These are phyloP conservation scores for Pterois miles DNA, from an alignment of 2,797 vertebrate genomes.

Conservation along the genomic window DNA sequence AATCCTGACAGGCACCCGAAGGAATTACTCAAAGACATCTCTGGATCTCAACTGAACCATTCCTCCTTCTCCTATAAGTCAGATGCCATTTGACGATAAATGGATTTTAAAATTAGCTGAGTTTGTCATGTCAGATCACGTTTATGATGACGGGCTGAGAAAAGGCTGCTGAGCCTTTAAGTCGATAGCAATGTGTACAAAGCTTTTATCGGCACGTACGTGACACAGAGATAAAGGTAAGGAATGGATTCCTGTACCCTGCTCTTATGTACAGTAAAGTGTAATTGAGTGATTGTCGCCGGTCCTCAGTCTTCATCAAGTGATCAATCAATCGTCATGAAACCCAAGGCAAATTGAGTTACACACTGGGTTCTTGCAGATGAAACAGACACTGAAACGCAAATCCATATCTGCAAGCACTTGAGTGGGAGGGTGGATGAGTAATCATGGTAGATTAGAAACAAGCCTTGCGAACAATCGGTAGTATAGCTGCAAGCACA, in stretches of 20 bases:
- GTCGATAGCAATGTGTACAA: slow-evolving; percentile 28
- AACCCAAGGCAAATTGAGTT: slow-evolving; percentile 59
- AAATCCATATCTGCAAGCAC: slow-evolving; percentile 68
- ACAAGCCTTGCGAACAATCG: slow-evolving; percentile 52
- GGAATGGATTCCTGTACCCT: slow-evolving; percentile 26
- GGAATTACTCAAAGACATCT: slow-evolving; percentile 35
- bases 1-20: slow-evolving; percentile 34
- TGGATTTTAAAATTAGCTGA: slow-evolving; percentile 44
- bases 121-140: slow-evolving; percentile 47
- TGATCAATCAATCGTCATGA: slow-evolving; percentile 67
- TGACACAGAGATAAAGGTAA: slow-evolving; percentile 19
- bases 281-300: slow-evolving; percentile 55
- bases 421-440: slow-evolving; percentile 63
- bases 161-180: slow-evolving; percentile 2
- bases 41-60: slow-evolving; percentile 21
- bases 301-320: slow-evolving; percentile 65
- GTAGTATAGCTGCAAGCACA: slow-evolving; percentile 33
- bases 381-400: slow-evolving; percentile 59
- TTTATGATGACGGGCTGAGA: slow-evolving; percentile 17
- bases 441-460: slow-evolving; percentile 61
- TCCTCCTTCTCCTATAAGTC: slow-evolving; percentile 20
- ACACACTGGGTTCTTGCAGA: slow-evolving; percentile 47
- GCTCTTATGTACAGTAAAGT: slow-evolving; percentile 41
- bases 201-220: slow-evolving; percentile 19
- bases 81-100: slow-evolving; percentile 27